Evolutionary conservation across 2,113 vertebrate species (phyloP), one percentile per base, ranked within the genome.

Genomic region (Furnarius figulus): DNA sequence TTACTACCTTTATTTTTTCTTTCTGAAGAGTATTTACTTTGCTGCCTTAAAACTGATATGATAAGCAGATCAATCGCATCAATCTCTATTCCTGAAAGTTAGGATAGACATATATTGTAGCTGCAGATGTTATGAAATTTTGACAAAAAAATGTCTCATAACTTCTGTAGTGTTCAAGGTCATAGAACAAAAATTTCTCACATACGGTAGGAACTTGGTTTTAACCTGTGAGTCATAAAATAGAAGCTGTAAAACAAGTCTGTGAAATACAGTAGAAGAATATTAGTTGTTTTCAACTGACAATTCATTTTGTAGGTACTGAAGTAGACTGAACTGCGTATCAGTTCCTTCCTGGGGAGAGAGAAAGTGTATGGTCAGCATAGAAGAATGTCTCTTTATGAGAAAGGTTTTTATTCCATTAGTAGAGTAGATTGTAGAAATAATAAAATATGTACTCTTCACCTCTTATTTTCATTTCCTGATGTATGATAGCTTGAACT

Each of bases 391-490:
- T 52, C 65, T 72, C 90, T 93, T 93, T 80, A 68, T 67, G 68
- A 85, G 76, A 42, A 84, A 94, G 44, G 49, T 88, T 96, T 93
- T 96, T 95, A 90, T 90, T 96, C 90, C 73, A 93, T 95, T 94
- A 93, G 73, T 75, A 80, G 70, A 73, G 53, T 91, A 89, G 61
- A 72, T 88, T 89, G 73, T 87, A 95, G 94, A 96, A 97, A 95
- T 95, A 96, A 94, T 96, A 96, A 96, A 96, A 92, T 84, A 94
- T 90, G 83, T 95, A 88, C 85, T 90, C 85, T 87, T 96, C 93
- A 93, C 85, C 88, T 96, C 90, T 89, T 93, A 96, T 96, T 97
- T 97, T 97, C 79, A 90, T 94, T 95, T 97, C 87, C 91, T 96
- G 87, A 90, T 91, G 56, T 95, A 91, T 88, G 87, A 88, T 96